Evolutionary conservation across 2,797 vertebrate genomes (phyloP), one percentile per base, ranked within the genome.

Genomic region (Artibeus jamaicensis): DNA sequence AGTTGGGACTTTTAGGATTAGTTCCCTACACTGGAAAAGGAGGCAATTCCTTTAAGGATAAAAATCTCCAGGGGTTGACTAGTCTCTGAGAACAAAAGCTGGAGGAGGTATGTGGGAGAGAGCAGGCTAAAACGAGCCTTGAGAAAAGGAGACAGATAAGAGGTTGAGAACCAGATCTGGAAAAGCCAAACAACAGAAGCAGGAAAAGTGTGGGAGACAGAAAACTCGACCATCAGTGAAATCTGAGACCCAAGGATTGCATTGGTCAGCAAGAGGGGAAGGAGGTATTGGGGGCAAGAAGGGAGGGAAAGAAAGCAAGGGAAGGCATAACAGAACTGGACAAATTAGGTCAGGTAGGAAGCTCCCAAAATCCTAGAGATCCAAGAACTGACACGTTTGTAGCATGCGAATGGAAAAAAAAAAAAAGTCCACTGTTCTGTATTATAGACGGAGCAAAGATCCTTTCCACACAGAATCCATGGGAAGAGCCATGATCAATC

Each of bases 201-300:
- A 98, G 95, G 93, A 97, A 97, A 96, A 97, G 95, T 94, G 97
- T 96, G 97, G 95, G 97, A 97, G 97, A 97, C 93, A 89, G 95
- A 97, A 97, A 98, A 97, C 59, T 93, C 14, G 1, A 96, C 78
- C 94, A 97, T 98, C 97, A 98, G 97, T 97, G 53, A 97, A 97
- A 97, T 96, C 73, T 92, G 96, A 97, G 96, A 95, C 94, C 94
- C 91, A 94, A 96, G 97, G 96, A 97, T 86, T 97, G 92, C 91
- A 83, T 59, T 97, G 96, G 97, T 96, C 93, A 96, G 96, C 22
- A 26, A 93, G 97, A 93, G 83, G 91, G 81, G 86, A 96, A 95
- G 76, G 94, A 91, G 77, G 87, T 62, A 74, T 78, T 42, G 7
- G 48, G 46, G 78, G 67, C 39, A 86, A 67, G 82, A 74, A 86